These are phyloP conservation scores for Pantala flavescens DNA, from an alignment of 1,140 invertebrate species.

Conservation along the genomic window DNA sequence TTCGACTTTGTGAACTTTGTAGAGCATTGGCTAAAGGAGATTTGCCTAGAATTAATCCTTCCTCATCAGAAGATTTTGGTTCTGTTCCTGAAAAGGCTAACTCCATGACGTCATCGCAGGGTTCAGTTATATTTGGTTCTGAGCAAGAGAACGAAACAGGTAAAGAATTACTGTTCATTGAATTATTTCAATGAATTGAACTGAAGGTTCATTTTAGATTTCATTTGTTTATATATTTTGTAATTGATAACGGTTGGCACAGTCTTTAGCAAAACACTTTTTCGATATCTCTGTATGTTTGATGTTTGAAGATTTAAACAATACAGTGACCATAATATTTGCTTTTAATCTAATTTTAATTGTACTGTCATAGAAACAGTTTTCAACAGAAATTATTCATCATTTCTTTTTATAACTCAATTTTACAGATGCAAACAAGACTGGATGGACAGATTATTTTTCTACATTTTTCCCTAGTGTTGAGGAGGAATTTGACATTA, in stretches of 20 bases:
- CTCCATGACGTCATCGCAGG: not conserved
- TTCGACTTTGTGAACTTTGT: not conserved
- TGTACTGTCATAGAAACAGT: no score
- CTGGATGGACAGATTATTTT: not conserved
- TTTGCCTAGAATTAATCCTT: not conserved
- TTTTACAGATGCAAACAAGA: not conserved
- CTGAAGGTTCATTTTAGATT: no score
- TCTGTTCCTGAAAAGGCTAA: not conserved
- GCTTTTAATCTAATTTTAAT: no score
- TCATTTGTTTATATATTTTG: no score
- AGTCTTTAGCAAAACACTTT: no score
- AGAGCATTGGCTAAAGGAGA: conserved; percentile 5
- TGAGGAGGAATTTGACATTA: not conserved
- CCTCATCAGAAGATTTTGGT: not conserved
- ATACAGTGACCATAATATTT: no score
- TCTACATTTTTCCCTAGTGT: not conserved
- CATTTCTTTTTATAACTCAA: no score
- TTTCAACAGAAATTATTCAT: no score
- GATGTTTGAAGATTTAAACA: no score
- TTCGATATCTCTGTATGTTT: no score
- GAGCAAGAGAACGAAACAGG: not conserved
- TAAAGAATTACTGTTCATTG: not conserved
- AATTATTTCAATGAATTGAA: not conserved
- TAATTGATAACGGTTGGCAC: no score
- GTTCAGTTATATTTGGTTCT: not conserved